Percentiles rank a stretch among this genome's conserved stretches.
Conservation (phyloP, 2,113 vertebrate species). For the Vanacampus margaritifer region DNA sequence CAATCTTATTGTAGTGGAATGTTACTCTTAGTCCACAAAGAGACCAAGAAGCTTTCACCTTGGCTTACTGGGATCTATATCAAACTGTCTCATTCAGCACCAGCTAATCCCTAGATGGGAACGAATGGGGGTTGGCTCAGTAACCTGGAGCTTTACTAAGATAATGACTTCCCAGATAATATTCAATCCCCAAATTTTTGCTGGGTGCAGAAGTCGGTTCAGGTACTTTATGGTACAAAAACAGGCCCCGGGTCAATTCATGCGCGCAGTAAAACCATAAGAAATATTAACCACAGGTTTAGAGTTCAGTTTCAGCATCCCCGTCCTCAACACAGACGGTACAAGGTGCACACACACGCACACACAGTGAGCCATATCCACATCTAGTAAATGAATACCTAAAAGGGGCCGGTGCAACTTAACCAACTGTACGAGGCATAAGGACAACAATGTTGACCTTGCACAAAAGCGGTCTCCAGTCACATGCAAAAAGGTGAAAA, state of each 20-base stretch:
- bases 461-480: slow-evolving; percentile 36
- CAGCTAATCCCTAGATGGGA: slow-evolving; percentile 49
- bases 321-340: background rate
- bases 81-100: slow-evolving; percentile 31
- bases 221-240: slow-evolving; percentile 35
- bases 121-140: slow-evolving; percentile 24
- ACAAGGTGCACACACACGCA: slow-evolving; percentile 13
- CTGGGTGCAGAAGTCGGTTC: slow-evolving; percentile 30
- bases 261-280: slow-evolving; percentile 48
- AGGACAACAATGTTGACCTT: slow-evolving; percentile 56
- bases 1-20: slow-evolving; percentile 52
- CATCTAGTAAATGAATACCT: slow-evolving; percentile 51
- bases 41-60: slow-evolving; percentile 41
- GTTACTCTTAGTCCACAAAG: slow-evolving; percentile 43
- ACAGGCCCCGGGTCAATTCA: slow-evolving; percentile 45
- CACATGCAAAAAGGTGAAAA: background rate
- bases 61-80: slow-evolving; percentile 42
- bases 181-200: slow-evolving; percentile 55
- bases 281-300: slow-evolving; percentile 60
- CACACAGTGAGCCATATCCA: slow-evolving; percentile 25
- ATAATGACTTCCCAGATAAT: slow-evolving; percentile 57
- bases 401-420: slow-evolving; percentile 11
- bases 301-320: slow-evolving; percentile 19
- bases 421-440: slow-evolving; percentile 27
- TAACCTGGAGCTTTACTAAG: slow-evolving; percentile 38